phyloP scores from a whole-genome alignment of 2,888 invertebrate species.

The Biston betularia region DNA sequence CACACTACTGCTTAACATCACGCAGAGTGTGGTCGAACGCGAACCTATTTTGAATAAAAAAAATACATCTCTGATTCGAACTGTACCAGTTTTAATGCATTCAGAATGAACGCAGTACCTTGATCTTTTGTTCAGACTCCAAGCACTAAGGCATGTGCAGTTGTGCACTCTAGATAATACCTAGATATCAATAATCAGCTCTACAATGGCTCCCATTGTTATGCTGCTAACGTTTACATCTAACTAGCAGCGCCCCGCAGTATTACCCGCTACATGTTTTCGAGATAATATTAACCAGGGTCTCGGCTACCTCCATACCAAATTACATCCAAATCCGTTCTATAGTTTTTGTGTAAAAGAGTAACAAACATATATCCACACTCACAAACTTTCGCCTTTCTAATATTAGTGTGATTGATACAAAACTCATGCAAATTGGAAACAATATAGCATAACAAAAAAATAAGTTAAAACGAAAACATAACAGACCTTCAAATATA shows the following conservation, averaged over 20 bases:
- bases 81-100: background rate
- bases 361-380: background rate
- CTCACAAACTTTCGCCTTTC: too few species aligned
- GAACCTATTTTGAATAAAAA: too few species aligned
- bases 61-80: background rate
- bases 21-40: too few species aligned
- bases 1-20: too few species aligned
- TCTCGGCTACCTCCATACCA: too few species aligned
- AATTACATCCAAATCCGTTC: too few species aligned
- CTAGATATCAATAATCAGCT: conserved; percentile 17
- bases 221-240: conserved; percentile 10
- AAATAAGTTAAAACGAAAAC: background rate
- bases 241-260: background rate
- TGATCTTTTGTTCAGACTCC: background rate
- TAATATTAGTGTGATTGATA: too few species aligned
- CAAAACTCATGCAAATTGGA: too few species aligned
- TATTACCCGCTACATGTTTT: background rate
- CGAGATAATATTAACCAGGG: too few species aligned
- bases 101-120: background rate
- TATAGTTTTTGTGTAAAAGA: too few species aligned
- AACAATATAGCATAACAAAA: too few species aligned
- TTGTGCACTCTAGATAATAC: conserved; percentile 16
- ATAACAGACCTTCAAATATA: conserved; percentile 1
- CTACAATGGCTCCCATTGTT: conserved; percentile 17
- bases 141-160: conserved; percentile 7